phyloP scores from a whole-genome alignment of 2,888 invertebrate species.

The Sarcophaga variegata region DNA sequence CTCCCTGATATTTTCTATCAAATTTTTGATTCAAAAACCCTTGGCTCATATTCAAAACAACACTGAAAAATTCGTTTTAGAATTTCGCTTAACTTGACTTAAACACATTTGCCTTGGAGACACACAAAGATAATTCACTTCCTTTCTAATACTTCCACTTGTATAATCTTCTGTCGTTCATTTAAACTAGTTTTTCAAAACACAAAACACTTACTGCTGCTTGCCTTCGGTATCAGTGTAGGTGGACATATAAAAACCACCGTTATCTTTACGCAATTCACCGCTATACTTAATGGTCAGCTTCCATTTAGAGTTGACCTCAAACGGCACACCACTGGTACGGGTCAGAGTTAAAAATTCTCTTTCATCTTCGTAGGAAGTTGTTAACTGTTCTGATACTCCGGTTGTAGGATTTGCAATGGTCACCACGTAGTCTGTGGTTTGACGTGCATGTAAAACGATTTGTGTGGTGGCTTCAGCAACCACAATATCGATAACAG shows the following conservation, averaged over 20 bases:
- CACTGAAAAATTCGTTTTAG: too few species aligned
- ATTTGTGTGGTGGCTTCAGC: slow-evolving; percentile 70
- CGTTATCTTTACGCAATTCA: slow-evolving; percentile 84
- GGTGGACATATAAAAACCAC: slow-evolving; percentile 86
- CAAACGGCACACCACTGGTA: slow-evolving; percentile 20
- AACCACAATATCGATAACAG: slow-evolving; percentile 73
- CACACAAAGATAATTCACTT: too few species aligned
- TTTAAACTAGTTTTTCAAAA: not conserved
- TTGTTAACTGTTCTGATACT: slow-evolving; percentile 27
- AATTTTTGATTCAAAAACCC: too few species aligned
- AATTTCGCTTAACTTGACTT: too few species aligned
- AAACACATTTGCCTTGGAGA: too few species aligned
- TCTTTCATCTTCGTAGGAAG: slow-evolving; percentile 67
- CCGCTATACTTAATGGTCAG: slow-evolving; percentile 84
- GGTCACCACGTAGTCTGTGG: slow-evolving; percentile 70
- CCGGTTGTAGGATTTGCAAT: slow-evolving; percentile 66
- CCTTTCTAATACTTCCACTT: too few species aligned
- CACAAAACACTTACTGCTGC: slow-evolving; percentile 71
- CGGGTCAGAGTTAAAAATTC: slow-evolving; percentile 76
- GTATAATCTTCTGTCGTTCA: too few species aligned
- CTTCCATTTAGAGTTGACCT: slow-evolving; percentile 81
- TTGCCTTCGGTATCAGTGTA: slow-evolving; percentile 78
- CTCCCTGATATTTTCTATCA: too few species aligned
- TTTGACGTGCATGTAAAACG: slow-evolving; percentile 75
- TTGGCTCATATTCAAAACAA: too few species aligned